Evolutionary conservation across 2,888 invertebrate genomes (phyloP), one percentile per base, ranked within the genome.

Genomic region (Noctua pronuba): DNA sequence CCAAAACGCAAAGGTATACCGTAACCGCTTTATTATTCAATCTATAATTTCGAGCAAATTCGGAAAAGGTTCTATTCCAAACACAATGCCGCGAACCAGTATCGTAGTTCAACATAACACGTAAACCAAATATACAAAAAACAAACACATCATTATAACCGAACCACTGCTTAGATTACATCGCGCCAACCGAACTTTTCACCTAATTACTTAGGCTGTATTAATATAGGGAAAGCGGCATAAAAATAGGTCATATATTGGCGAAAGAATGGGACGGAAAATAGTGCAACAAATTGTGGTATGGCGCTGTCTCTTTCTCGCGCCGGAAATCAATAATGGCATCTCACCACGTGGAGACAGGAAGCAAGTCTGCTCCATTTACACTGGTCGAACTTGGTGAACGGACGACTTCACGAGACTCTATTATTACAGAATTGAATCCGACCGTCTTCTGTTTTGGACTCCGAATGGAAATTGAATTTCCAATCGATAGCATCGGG

Each of bases 181-280:
- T 91, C 90, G 91, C 86, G 86, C 88, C 90, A 86, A 91, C 91
- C 92, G 80, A 95, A 95, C 92, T 95, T 95, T 95, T 93, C 94
- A 95, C 95, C 94, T 96, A 96, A 96, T 96, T 96, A 96, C 95
- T 95, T 95, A 95, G 94, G 93, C 95, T 93, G 94, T 95, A 95
- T 96, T 96, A 96, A 96, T 95, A 95, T 94, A 96, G 95, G 96
- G 94, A 95, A 96, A 95, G 94, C 94, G 92, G 94, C 92, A 95
- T 95, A 96, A 96, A 96, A 96, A 96, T 96, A 96, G 96, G 96
- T 96, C 96, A 96, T 96, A 96, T 95, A 96, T 96, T 95, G 95
- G 96, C 94, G 95, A 92, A 93, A 74, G 93, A 96, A 88, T 24
- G 93, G 89, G 94, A 96, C 91, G 88, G 91, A 96, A 96, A 95